Evolutionary conservation across 2,113 vertebrate genomes (phyloP).

Genomic region (Arizona elegans): DNA sequence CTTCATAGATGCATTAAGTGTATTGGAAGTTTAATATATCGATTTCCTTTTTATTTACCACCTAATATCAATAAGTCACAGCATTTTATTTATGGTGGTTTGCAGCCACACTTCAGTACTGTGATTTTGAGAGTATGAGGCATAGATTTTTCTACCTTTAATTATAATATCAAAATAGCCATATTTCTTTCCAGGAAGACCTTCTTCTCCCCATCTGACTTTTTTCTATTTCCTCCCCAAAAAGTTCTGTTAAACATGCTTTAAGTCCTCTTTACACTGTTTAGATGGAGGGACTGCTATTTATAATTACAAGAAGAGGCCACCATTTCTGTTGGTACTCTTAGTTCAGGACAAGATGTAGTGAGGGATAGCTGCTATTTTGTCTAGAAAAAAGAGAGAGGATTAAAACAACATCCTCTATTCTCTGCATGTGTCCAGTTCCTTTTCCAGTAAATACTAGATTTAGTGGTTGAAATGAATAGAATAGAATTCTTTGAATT

Average conservation of each 20-base stretch:
- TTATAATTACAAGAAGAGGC: background rate
- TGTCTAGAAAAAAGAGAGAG: background rate
- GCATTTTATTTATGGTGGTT: background rate
- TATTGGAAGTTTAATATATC: background rate
- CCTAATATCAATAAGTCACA: background rate
- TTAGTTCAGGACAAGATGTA: background rate
- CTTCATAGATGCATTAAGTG: background rate
- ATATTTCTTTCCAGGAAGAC: background rate
- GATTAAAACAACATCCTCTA: background rate
- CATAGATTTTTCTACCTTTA: background rate
- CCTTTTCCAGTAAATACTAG: constrained; percentile 1
- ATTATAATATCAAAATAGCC: background rate
- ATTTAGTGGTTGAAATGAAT: constrained; percentile 46
- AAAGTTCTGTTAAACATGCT: background rate
- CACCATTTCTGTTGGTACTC: background rate
- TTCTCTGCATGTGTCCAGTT: background rate
- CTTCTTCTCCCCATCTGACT: no score
- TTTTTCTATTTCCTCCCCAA: background rate
- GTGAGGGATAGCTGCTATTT: background rate
- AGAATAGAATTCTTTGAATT: constrained; percentile 32
- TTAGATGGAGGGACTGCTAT: background rate
- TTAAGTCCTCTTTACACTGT: background rate
- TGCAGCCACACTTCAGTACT: background rate
- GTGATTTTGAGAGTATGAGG: background rate
- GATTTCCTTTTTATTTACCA: background rate